A percentile compares a stretch with the other conserved stretches of the same genome.
phyloP scores from a whole-genome alignment of 2,797 vertebrate species.

The Schizopygopsis pylzovi region DNA sequence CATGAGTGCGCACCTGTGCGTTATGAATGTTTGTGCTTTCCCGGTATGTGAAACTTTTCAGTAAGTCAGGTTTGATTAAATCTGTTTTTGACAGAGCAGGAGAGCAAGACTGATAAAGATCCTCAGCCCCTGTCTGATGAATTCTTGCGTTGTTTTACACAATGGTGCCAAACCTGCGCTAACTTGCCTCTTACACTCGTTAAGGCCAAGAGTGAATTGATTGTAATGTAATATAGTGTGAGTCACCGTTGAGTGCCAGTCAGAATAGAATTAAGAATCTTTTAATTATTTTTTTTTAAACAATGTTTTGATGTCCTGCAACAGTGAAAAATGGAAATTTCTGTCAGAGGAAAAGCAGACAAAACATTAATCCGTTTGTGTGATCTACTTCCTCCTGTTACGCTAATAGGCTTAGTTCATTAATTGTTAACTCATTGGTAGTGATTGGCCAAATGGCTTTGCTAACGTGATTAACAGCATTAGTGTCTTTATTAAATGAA shows the following conservation, averaged over 20 bases:
- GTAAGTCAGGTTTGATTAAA: slow-evolving; percentile 23
- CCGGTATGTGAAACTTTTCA: slow-evolving; percentile 18
- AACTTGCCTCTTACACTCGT: slow-evolving; percentile 24
- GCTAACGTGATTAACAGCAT: slow-evolving; percentile 12
- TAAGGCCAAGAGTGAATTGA: background rate
- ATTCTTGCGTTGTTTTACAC: slow-evolving; percentile 37
- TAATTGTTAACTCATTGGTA: background rate
- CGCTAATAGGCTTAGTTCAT: slow-evolving; percentile 13
- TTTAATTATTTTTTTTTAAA: background rate
- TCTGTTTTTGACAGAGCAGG: slow-evolving; percentile 42
- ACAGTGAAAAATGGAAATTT: slow-evolving; percentile 35
- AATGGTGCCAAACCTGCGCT: slow-evolving; percentile 12
- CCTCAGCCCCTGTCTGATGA: background rate
- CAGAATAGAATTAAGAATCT: slow-evolving; percentile 2
- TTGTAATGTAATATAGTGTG: background rate
- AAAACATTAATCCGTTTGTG: background rate
- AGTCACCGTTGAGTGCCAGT: background rate
- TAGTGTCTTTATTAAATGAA: slow-evolving; percentile 26
- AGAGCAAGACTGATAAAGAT: slow-evolving; percentile 28
- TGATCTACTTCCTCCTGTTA: slow-evolving; percentile 1
- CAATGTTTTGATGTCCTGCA: background rate
- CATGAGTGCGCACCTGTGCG: slow-evolving; percentile 1
- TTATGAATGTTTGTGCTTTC: background rate
- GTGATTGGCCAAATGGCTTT: slow-evolving; percentile 9
- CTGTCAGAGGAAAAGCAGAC: background rate